These are phyloP conservation scores for Nomada ruficornis DNA, from an alignment of 2,888 invertebrate genomes.

Conservation along the genomic window DNA sequence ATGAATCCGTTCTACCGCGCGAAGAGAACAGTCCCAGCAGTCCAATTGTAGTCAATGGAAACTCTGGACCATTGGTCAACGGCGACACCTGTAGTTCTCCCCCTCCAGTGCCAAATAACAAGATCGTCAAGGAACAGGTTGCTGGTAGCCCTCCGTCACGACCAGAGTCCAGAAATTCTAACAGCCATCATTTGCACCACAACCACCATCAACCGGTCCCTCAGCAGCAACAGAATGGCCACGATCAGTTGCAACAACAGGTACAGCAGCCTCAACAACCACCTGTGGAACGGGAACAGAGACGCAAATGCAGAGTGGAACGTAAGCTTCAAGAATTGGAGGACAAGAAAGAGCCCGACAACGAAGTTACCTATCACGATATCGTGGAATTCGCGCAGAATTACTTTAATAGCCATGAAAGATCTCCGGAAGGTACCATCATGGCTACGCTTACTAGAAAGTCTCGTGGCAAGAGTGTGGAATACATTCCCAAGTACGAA, in stretches of 20 bases:
- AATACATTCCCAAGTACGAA: conserved; percentile 94
- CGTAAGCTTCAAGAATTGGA: conserved; percentile 93
- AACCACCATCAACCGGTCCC: conserved; percentile 71
- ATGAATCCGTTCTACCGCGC: conserved; percentile 92
- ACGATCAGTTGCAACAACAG: conserved; percentile 65
- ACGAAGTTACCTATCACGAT: conserved; percentile 88
- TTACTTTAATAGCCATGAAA: conserved; percentile 95
- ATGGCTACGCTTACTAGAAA: conserved; percentile 94
- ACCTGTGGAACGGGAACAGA: conserved; percentile 89
- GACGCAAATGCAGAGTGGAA: conserved; percentile 93
- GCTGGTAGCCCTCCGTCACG: conserved; percentile 75
- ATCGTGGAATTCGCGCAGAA: conserved; percentile 97
- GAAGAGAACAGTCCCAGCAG: conserved; percentile 84
- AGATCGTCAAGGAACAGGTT: conserved; percentile 76
- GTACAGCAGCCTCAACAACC: conserved; percentile 74
- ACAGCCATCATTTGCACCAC: conserved; percentile 66
- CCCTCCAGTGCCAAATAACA: conserved; percentile 76
- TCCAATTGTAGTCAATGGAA: conserved; percentile 78
- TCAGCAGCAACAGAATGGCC: conserved; percentile 74
- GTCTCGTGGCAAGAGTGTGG: conserved; percentile 89
- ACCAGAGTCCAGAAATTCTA: conserved; percentile 76
- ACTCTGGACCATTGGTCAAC: conserved; percentile 70
- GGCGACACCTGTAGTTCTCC: conserved; percentile 77
- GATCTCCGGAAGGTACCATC: conserved; percentile 94
- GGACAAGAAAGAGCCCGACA: conserved; percentile 85